Percentiles rank a stretch among this genome's conserved stretches.
Conservation (phyloP, 2,888 invertebrate genomes). For the Aporophyla nigra region DNA sequence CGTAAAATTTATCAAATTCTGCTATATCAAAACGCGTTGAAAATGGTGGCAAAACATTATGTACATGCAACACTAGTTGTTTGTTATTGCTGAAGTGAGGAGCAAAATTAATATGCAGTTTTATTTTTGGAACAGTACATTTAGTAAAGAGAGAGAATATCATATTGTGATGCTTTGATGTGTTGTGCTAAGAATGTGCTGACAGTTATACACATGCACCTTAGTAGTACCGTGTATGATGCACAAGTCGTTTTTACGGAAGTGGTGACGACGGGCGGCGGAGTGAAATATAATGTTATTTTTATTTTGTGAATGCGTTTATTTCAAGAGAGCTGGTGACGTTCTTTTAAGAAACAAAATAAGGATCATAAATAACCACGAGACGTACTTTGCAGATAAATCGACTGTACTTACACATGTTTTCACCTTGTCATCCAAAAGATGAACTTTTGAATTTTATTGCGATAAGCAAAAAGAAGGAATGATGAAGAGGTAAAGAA, state of each 20-base stretch:
- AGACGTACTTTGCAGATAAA: not conserved
- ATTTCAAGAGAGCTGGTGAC: slow-evolving; percentile 5
- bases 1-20: not conserved
- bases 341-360: slow-evolving; percentile 6
- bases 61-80: not conserved
- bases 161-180: not conserved
- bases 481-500: not conserved
- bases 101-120: slow-evolving; percentile 4
- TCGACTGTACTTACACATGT: not conserved
- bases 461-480: not conserved
- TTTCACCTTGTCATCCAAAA: not conserved
- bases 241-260: not conserved
- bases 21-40: not conserved
- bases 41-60: not conserved
- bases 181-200: not conserved
- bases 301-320: slow-evolving; percentile 1
- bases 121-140: slow-evolving; percentile 9
- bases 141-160: not conserved
- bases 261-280: not conserved
- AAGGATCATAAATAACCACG: slow-evolving; percentile 5
- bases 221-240: not conserved
- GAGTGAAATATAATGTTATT: not conserved
- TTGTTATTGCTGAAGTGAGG: slow-evolving; percentile 20
- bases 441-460: not conserved
- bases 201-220: slow-evolving; percentile 26